Conservation (phyloP, 64 coral and sea anemone species). For the Montipora efflorescens region DNA sequence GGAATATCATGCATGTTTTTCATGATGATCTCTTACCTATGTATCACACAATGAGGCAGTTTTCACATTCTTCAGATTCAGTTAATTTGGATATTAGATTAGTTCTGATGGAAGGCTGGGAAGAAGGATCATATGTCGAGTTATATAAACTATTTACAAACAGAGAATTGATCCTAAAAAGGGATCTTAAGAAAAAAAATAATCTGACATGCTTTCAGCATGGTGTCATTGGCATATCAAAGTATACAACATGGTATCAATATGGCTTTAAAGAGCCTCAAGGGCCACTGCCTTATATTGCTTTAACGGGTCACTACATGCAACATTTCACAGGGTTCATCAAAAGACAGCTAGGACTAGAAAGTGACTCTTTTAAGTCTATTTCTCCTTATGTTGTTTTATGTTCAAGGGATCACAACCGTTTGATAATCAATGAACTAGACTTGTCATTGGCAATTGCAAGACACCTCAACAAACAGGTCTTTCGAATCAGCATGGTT, state of each 20-base stretch:
- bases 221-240: constrained; percentile 88
- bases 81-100: constrained; percentile 64
- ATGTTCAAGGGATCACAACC: constrained; percentile 83
- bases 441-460: constrained; percentile 82
- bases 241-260: constrained; percentile 97
- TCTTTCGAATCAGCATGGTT: constrained; percentile 85
- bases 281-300: constrained; percentile 61
- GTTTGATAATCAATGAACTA: constrained; percentile 87
- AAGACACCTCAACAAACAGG: constrained; percentile 72
- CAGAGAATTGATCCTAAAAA: constrained; percentile 44
- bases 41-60: constrained; percentile 80
- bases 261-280: constrained; percentile 92
- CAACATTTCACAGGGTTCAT: constrained; percentile 85
- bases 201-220: constrained; percentile 83
- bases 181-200: constrained; percentile 58
- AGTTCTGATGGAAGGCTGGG: constrained; percentile 91
- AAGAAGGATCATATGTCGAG: constrained; percentile 72
- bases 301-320: constrained; percentile 57
- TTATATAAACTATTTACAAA: constrained; percentile 86
- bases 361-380: neutral
- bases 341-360: constrained; percentile 63
- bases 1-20: constrained; percentile 96
- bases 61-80: constrained; percentile 18
- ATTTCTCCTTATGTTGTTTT: constrained; percentile 74
- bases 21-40: constrained; percentile 96